phyloP scores from a whole-genome alignment of 2,113 vertebrate genomes.

The Aspiorhynchus laticeps region DNA sequence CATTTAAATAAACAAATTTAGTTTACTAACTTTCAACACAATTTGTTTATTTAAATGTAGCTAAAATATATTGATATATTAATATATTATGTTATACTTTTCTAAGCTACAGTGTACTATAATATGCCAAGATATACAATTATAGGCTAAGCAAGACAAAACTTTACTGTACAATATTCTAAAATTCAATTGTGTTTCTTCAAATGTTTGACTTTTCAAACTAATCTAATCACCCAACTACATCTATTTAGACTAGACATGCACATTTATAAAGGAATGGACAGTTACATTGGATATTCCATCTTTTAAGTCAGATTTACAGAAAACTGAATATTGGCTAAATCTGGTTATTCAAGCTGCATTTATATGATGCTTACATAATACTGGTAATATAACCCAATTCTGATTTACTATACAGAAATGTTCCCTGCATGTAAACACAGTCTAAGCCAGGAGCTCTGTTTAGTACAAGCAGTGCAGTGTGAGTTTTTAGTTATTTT shows the following conservation, averaged over 20 bases:
- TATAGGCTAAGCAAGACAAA: too few species aligned
- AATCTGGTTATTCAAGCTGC: background rate
- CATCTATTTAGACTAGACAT: too few species aligned
- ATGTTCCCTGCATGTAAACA: background rate
- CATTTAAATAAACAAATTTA: too few species aligned
- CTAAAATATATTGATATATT: too few species aligned
- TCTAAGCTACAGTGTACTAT: too few species aligned
- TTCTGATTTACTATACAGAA: background rate
- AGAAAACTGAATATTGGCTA: background rate
- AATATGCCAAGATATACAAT: too few species aligned
- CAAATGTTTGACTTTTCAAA: too few species aligned
- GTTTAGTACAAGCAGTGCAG: background rate
- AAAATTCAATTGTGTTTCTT: background rate
- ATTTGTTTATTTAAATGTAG: too few species aligned
- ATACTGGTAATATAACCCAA: background rate
- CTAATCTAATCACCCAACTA: too few species aligned
- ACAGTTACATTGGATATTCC: background rate
- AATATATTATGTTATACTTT: too few species aligned
- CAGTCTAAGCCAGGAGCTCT: background rate
- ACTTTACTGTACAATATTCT: too few species aligned
- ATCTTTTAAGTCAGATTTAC: background rate
- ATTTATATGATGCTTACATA: background rate
- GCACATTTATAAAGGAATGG: background rate
- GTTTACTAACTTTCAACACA: too few species aligned
- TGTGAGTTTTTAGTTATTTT: background rate